phyloP scores from a whole-genome alignment of 2,888 invertebrate genomes.

The Stenolophus ochropezus region DNA sequence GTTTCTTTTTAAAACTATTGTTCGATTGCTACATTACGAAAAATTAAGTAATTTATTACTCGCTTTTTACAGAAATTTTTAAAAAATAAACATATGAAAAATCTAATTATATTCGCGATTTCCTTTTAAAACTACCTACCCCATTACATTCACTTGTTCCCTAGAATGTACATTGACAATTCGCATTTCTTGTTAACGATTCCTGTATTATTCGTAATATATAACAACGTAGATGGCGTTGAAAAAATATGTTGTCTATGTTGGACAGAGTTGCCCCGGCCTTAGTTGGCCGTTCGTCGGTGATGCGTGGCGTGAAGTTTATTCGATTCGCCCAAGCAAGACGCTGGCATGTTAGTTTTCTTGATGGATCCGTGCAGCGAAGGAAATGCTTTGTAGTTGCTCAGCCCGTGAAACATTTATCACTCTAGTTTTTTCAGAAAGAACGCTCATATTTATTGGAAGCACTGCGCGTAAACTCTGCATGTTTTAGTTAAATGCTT shows the following conservation, averaged over 20 bases:
- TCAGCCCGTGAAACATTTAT: constrained; percentile 11
- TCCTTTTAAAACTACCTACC: too few species aligned
- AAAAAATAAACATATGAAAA: too few species aligned
- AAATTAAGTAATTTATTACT: too few species aligned
- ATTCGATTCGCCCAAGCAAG: constrained; percentile 19
- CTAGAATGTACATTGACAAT: not conserved
- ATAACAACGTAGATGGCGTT: not conserved
- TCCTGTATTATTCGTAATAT: not conserved
- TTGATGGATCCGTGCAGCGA: not conserved
- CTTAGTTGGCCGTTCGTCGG: not conserved
- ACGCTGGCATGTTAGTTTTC: constrained; percentile 18
- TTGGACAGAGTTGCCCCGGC: not conserved
- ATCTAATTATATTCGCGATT: too few species aligned
- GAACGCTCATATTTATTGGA: constrained; percentile 3
- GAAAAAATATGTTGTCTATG: not conserved
- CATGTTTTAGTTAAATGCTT: not conserved
- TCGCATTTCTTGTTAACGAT: not conserved
- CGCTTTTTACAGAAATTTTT: too few species aligned
- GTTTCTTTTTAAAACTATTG: too few species aligned
- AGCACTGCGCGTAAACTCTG: not conserved
- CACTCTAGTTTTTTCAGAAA: constrained; percentile 5
- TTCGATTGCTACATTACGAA: too few species aligned
- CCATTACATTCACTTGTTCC: not conserved
- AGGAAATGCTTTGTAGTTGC: constrained; percentile 34
- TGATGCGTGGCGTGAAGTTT: constrained; percentile 9